These are phyloP conservation scores for Listronotus oregonensis DNA, from an alignment of 1,140 invertebrate species.

Conservation along the genomic window DNA sequence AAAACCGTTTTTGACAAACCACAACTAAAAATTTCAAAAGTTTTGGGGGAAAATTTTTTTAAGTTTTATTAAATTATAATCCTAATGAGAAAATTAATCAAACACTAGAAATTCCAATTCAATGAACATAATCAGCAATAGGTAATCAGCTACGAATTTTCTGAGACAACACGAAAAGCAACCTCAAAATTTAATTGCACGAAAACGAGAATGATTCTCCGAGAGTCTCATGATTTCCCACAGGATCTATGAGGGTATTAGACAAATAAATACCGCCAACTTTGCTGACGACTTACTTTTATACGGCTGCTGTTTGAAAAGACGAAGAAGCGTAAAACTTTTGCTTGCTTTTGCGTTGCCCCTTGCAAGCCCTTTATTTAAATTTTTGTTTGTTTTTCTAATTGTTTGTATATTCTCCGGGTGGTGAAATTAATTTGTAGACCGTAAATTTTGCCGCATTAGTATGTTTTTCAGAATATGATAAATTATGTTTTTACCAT, in stretches of 20 bases:
- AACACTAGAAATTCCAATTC: too few species aligned
- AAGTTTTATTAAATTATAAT: too few species aligned
- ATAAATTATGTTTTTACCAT: too few species aligned
- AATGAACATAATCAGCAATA: too few species aligned
- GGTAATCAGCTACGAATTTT: too few species aligned
- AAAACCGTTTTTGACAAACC: too few species aligned
- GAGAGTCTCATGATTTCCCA: slow-evolving; percentile 45
- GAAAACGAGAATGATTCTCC: slow-evolving; percentile 33
- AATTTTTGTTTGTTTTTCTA: slow-evolving; percentile 13
- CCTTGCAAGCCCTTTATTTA: slow-evolving; percentile 6
- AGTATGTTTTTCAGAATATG: too few species aligned
- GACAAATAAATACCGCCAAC: slow-evolving; percentile 49
- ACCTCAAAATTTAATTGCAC: slow-evolving; percentile 30
- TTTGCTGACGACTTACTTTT: slow-evolving; percentile 47
- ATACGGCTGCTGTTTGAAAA: slow-evolving; percentile 10
- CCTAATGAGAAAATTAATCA: too few species aligned
- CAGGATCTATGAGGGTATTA: slow-evolving; percentile 49
- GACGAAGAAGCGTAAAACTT: slow-evolving; percentile 15
- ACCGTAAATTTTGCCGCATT: too few species aligned
- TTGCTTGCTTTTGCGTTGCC: slow-evolving; percentile 7
- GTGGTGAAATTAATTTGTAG: too few species aligned
- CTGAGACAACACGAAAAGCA: background rate
- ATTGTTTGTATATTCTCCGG: background rate
- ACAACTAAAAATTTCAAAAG: too few species aligned
- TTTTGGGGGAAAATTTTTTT: too few species aligned